Conservation (phyloP, 2,113 vertebrate species). For the Tenrec ecaudatus region DNA sequence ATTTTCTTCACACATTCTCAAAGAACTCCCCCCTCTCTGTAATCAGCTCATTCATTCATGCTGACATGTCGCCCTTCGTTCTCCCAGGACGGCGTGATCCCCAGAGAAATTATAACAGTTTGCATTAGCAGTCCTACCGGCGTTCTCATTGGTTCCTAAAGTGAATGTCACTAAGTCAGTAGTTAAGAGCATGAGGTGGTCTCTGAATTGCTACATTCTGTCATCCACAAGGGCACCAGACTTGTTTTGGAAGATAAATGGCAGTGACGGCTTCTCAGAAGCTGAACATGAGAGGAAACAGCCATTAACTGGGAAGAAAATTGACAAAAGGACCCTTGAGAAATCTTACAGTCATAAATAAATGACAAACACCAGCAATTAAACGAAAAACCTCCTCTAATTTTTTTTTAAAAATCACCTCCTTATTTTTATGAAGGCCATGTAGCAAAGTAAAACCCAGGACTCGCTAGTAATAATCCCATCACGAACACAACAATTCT, state of each 20-base stretch:
- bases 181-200: not conserved
- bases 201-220: conserved; percentile 19
- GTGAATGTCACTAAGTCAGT: conserved; percentile 29
- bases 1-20: conserved; percentile 3
- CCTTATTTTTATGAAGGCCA: conserved; percentile 65
- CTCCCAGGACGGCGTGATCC: not conserved
- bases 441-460: conserved; percentile 45
- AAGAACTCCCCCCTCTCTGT: not conserved
- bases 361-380: conserved; percentile 39
- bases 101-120: conserved; percentile 52
- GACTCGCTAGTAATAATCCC: conserved; percentile 47
- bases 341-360: conserved; percentile 50
- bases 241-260: not conserved
- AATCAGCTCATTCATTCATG: conserved; percentile 50
- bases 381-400: conserved; percentile 43
- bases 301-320: conserved; percentile 32
- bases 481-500: conserved; percentile 40
- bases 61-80: conserved; percentile 54
- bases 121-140: conserved; percentile 17
- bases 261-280: not conserved
- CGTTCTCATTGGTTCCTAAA: not conserved
- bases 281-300: not conserved
- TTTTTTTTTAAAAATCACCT: conserved; percentile 26
- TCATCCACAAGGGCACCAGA: not conserved
- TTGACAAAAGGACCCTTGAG: not conserved